Base-by-base conservation (phyloP, 2,888 invertebrate species). In the Phorcus lineatus region DNA sequence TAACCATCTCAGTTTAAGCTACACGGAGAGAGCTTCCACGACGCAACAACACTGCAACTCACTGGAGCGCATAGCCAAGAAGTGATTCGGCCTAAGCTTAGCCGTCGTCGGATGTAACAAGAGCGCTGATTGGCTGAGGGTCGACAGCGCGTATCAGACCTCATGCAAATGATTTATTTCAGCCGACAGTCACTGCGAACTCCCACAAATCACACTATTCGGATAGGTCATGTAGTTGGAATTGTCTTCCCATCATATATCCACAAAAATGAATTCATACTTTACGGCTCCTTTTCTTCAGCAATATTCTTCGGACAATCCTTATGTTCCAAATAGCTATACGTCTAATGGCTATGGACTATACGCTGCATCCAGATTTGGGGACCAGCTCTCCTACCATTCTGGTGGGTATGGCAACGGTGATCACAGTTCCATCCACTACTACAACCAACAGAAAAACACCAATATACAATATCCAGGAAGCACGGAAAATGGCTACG, bases 191-290 rank as follows among this genome's bases (percentile, higher is more conserved):
- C 87, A 88, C 88, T 88, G 86, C 86, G 86, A 85, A 87, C 86
- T 85, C 84, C 86, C 89, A 90, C 90, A 90, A 90, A 90, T 90
- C 90, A 90, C 88, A 80, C 82, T 85, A 86, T 86, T 86, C 81
- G 88, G 84, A 88, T 88, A 88, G 90, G 89, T 89, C 90, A 90
- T 89, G 90, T 87, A 89, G 88, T 85, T 84, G 86, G 88, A 86
- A 89, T 86, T 88, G 87, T 86, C 86, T 85, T 86, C 86, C 87
- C 86, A 83, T 82, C 83, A 84, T 87, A 85, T 87, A 88, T 87
- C 86, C 85, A 86, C 86, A 87, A 88, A 86, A 87, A 91, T 91
- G 91, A 91, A 90, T 88, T 91, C 91, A 52, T 91, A 91, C 83
- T 91, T 90, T 83, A 85, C 91, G 74, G 87, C 90, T 13, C 88